These are phyloP conservation scores for Arctocebus calabarensis DNA, from an alignment of 2,797 vertebrate genomes.

Conservation along the genomic window DNA sequence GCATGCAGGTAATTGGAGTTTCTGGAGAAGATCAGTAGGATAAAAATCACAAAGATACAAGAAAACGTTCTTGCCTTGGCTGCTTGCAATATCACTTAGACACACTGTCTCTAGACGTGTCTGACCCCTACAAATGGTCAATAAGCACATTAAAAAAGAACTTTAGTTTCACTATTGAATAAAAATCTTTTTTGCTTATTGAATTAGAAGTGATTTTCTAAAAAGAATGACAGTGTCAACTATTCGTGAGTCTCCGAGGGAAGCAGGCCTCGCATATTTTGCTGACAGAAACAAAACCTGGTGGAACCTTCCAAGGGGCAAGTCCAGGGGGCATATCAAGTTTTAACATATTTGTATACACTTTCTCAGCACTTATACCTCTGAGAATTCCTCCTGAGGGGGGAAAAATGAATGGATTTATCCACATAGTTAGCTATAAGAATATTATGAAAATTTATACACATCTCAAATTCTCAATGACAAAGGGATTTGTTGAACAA, in stretches of 20 bases:
- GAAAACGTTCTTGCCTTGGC: background rate
- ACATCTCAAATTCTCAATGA: background rate
- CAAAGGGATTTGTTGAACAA: background rate
- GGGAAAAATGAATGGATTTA: background rate
- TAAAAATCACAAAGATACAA: background rate
- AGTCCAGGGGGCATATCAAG: background rate
- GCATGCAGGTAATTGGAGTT: background rate
- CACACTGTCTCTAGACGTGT: background rate
- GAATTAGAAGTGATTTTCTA: background rate
- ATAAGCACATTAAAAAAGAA: background rate
- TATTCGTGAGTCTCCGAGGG: background rate
- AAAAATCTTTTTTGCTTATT: background rate
- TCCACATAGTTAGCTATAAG: background rate
- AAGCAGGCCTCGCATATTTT: background rate
- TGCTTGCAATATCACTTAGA: background rate
- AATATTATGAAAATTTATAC: slow-evolving; percentile 12
- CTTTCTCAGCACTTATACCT: background rate
- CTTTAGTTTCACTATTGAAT: background rate
- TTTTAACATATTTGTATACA: background rate
- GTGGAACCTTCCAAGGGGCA: background rate
- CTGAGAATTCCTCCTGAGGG: background rate
- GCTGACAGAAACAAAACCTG: background rate
- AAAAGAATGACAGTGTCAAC: background rate
- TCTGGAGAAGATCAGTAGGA: background rate
- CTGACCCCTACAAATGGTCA: background rate